A percentile compares a stretch with the other conserved stretches of the same genome.
Conservation (phyloP, 2,797 vertebrate genomes). For the Mareca strepera region DNA sequence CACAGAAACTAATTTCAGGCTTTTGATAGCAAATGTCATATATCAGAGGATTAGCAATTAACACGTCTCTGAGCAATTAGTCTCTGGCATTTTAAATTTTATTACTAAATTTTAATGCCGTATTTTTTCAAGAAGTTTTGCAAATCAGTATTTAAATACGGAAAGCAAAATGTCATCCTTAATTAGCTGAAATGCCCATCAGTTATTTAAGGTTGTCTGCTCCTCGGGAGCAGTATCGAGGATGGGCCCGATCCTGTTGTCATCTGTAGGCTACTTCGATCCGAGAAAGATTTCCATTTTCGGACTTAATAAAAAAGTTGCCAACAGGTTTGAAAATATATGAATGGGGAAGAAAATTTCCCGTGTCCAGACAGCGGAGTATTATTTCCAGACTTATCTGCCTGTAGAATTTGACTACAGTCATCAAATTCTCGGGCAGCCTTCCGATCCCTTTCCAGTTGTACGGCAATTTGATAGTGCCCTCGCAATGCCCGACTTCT, state of each 20-base stretch:
- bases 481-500: not conserved
- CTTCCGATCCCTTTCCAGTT: not conserved
- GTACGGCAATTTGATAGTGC: not conserved
- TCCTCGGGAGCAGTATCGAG: not conserved
- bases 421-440: not conserved
- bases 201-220: not conserved
- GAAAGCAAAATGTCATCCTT: not conserved
- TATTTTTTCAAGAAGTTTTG: slow-evolving; percentile 31
- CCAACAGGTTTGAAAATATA: not conserved
- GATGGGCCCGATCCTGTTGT: not conserved
- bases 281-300: not conserved
- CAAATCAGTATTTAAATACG: not conserved
- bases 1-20: not conserved
- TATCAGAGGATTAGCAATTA: slow-evolving; percentile 33
- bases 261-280: not conserved
- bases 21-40: slow-evolving; percentile 14
- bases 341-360: not conserved
- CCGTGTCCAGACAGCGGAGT: not conserved
- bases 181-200: not conserved
- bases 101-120: not conserved
- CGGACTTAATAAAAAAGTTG: not conserved
- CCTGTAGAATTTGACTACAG: not conserved
- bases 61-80: slow-evolving; percentile 9
- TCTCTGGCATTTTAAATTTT: slow-evolving; percentile 41
- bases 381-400: not conserved